Base-by-base conservation (phyloP, 2,888 invertebrate species). In the Drosophila paranaensis region DNA sequence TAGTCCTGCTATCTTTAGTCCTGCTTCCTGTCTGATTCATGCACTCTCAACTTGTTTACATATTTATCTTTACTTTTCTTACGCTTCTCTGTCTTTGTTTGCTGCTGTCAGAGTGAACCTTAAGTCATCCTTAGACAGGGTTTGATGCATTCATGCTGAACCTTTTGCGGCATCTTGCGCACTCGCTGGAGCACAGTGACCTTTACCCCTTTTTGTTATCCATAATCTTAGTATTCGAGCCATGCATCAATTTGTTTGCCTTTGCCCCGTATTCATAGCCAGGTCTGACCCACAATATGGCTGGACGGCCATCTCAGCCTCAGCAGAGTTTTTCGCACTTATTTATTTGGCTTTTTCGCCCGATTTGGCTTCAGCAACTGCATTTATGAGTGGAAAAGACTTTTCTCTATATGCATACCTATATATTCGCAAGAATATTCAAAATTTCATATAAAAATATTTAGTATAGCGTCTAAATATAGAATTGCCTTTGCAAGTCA, bases 21-120 rank as follows among this genome's bases (percentile, higher is more conserved):
- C 25, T 50, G 43, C 68, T 61, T 68, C 43, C 62, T 61, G 45
- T 40, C 62, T 61, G 45, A 60, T 65, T 60, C 45, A 51, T 64
- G 30, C 60, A 55, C 14, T 71, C 63, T 50, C 75, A 62, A 56
- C 63, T 66, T 69, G 71, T 73, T 67, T 71, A 69, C 87, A 84
- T 74, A 74, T 83, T 72, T 72, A 67, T 60, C 39, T 58, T 62
- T 16, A 4, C 33, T 39, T 30, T 40, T 10, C 42, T 62, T 25
- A 6, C 40, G 39, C 16, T 30, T 3, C 51, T 27, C 3, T 14
- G 20, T 20, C 42, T 39, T 25, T 53, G 25, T 25, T 25, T 51
- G 25, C 16, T 35, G 16, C 30, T 16, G 33, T 11, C 16, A 33
- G 16, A 51, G 16, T 13, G 3, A n/a, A 16, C n/a, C n/a, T 30